Base-by-base conservation (phyloP, 2,888 invertebrate species). In the Esperia sulphurella region DNA sequence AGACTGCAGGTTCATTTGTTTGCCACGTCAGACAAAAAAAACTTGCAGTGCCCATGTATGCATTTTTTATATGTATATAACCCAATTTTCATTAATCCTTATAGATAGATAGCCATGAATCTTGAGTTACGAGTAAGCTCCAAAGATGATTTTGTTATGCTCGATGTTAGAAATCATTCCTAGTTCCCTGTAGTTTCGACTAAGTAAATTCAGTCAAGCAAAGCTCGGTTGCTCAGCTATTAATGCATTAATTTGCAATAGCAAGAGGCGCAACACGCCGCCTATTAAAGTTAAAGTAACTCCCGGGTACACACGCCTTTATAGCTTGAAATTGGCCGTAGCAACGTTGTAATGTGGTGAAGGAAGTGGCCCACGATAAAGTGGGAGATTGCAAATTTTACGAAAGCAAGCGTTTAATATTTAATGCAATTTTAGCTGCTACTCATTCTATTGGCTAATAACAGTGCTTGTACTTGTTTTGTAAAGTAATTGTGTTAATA, bases 201-300 rank as follows among this genome's bases (percentile, higher is more conserved):
- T n/a, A n/a, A n/a, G n/a, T n/a, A n/a, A n/a, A n/a, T n/a, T n/a
- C 2, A 21, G 2, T 21, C 21, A 21, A 21, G 21, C 21, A 21
- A 21, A 21, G 21, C 21, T 21, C 21, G 21, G 21, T 21, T 3
- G 21, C 5, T 21, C 21, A 21, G 2, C 8, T 39, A 39, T 45
- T 46, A 41, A 33, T 33, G 40, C n/a, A 31, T 35, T 14, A 48
- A 42, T 54, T 37, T 55, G 54, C 53, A 48, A 54, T 64, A 58
- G 64, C 63, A 51, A 43, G 51, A 66, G 70, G 74, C 78, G 79
- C 78, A 81, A 59, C 76, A 75, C 79, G 79, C 79, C 74, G n/a
- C 75, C 76, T 78, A 83, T 83, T 83, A 83, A 84, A 79, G 68
- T 79, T 82, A 76, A 75, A 83, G 81, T 77, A 71, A 63, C 54